These are phyloP conservation scores for Castor canadensis DNA, from an alignment of 2,113 vertebrate genomes.

Conservation along the genomic window DNA sequence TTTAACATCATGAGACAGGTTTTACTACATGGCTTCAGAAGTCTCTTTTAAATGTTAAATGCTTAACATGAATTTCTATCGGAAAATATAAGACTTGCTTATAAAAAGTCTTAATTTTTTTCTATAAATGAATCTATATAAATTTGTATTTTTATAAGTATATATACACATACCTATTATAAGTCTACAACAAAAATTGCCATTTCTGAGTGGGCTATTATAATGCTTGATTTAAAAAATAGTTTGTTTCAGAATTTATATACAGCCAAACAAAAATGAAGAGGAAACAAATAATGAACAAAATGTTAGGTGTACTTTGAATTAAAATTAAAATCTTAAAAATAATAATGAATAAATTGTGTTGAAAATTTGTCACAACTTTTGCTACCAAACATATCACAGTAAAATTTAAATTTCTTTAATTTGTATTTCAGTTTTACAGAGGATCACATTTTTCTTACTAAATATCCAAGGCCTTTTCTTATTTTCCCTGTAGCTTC, in stretches of 20 bases:
- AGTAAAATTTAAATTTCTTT: neutral
- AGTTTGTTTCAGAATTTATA: neutral
- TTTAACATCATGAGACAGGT: neutral
- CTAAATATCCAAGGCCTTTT: neutral
- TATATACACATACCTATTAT: neutral
- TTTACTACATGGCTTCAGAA: neutral
- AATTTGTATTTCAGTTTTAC: neutral
- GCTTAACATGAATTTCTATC: neutral
- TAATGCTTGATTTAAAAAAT: neutral
- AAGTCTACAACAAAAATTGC: neutral
- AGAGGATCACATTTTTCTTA: neutral
- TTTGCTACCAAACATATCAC: neutral
- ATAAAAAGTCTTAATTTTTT: neutral
- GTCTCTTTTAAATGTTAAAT: neutral
- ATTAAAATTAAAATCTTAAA: neutral
- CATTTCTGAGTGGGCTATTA: neutral
- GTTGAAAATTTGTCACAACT: neutral
- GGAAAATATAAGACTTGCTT: neutral
- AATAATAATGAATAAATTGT: neutral
- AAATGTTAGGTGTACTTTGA: neutral
- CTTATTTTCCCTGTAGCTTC: neutral
- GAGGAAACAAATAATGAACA: neutral
- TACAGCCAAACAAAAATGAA: neutral
- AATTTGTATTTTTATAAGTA: neutral
- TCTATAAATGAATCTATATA: neutral